These are phyloP conservation scores for Smutsia temminckii DNA, from an alignment of 2,797 vertebrate genomes.

Conservation along the genomic window DNA sequence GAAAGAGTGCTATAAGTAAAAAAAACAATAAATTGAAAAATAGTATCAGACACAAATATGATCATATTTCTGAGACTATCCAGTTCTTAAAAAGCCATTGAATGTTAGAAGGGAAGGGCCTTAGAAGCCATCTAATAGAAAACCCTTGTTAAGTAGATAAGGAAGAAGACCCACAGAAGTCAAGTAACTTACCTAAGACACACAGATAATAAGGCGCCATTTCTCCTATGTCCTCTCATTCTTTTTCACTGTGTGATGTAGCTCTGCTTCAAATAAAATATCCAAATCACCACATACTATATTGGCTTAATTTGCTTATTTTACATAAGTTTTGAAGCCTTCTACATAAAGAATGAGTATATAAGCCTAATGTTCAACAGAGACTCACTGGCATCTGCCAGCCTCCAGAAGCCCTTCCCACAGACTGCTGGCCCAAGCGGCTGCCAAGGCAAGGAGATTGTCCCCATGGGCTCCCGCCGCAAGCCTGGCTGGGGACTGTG, in stretches of 20 bases:
- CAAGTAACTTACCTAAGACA: not conserved
- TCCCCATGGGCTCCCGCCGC: slow-evolving; percentile 53
- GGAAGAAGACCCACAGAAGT: not conserved
- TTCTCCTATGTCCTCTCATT: not conserved
- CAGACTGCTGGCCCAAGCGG: not conserved
- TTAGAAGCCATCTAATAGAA: not conserved
- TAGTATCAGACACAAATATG: not conserved
- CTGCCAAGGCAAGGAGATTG: slow-evolving; percentile 48
- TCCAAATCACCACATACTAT: not conserved
- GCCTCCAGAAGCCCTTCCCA: not conserved
- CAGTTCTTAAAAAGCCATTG: not conserved
- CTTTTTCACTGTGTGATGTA: not conserved
- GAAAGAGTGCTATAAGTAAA: not conserved
- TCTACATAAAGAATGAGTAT: not conserved
- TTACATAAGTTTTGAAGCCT: slow-evolving; percentile 28
- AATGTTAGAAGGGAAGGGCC: not conserved
- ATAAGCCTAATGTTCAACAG: not conserved
- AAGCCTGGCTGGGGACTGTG: slow-evolving; percentile 23
- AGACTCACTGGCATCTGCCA: slow-evolving; percentile 1
- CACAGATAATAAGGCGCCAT: not conserved
- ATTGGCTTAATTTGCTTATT: slow-evolving; percentile 18
- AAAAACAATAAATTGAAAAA: not conserved
- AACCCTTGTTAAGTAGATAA: not conserved
- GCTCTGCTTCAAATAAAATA: not conserved
- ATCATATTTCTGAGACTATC: not conserved